Evolutionary conservation across 2,113 vertebrate species (phyloP), one percentile per base, ranked within the genome.

Genomic region (Arenaria interpres): DNA sequence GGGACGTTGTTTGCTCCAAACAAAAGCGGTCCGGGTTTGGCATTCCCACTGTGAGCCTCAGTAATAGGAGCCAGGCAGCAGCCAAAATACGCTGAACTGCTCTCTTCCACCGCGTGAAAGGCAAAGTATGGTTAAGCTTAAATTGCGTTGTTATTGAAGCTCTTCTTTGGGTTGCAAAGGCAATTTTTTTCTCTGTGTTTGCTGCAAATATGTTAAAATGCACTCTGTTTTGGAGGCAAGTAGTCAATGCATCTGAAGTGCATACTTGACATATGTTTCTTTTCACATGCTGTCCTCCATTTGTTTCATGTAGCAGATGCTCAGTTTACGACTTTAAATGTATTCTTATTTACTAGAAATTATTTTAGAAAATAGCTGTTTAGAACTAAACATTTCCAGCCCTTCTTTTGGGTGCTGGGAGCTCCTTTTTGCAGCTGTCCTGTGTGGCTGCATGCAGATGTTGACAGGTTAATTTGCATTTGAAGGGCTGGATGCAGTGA

Each of bases 391-490:
- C 88, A 94, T 95, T 95, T 54, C 86, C 91, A 96, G 64, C 89
- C 92, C 90, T 95, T 89, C 68, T 71, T 46, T 56, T 24, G 87
- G 88, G 64, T 54, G 73, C 91, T 66, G 89, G 74, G 85, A 90
- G 78, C 85, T 93, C 64, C 87, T 94, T 96, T 69, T 20, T 68
- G 92, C 96, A 96, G 91, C 91, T 96, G 89, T 76, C 95, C 91
- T 88, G 78, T 32, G 89, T 66, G 93, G 94, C 91, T 90, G 69
- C 85, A 66, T 93, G 96, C 96, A 97, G 96, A 95, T 95, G 91
- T 96, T 97, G 94, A 90, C 94, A 96, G 91, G 94, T 95, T 95
- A 50, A 97, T 97, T 97, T 97, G 97, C 96, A 97, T 97, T 96
- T 97, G 94, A 97, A 97, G 96, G 72, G 94, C 91, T 90, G 89